Conservation (phyloP, 2,888 invertebrate genomes). For the Trachelus stipa region DNA sequence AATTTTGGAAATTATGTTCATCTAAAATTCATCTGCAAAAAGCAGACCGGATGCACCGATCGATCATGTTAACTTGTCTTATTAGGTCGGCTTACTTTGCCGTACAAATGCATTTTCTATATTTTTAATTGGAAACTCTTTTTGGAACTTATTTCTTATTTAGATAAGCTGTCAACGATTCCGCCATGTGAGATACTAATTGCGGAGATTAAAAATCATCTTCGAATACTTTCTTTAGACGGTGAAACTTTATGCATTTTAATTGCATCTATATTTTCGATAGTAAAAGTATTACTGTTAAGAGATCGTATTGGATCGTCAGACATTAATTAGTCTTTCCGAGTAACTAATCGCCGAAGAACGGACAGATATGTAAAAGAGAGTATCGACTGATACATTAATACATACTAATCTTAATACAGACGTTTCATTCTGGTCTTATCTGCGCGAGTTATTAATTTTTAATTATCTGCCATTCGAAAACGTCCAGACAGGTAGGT, state of each 20-base stretch:
- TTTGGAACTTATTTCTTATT: neutral
- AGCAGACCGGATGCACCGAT: neutral
- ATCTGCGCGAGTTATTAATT: constrained; percentile 25
- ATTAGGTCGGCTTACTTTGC: neutral
- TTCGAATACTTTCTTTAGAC: neutral
- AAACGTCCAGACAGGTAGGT: constrained; percentile 3
- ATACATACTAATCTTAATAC: constrained; percentile 22
- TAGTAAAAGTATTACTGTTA: neutral
- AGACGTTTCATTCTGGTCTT: constrained; percentile 10
- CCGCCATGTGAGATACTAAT: too few species aligned
- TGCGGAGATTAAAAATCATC: too few species aligned
- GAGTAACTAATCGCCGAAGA: constrained; percentile 6
- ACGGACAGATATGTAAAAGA: constrained; percentile 13
- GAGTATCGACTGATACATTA: constrained; percentile 9
- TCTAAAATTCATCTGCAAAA: neutral
- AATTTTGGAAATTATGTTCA: neutral
- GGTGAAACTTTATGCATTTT: neutral
- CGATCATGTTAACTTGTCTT: neutral
- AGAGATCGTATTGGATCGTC: neutral
- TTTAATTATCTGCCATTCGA: constrained; percentile 16
- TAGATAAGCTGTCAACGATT: too few species aligned
- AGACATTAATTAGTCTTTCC: constrained; percentile 18
- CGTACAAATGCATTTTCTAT: neutral
- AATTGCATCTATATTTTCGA: neutral
- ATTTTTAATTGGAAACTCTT: neutral